Percentiles rank a stretch among this genome's conserved stretches.
Conservation (phyloP, 35 echinoderm and acorn worm genomes). For the Ophiothrix spiculata region DNA sequence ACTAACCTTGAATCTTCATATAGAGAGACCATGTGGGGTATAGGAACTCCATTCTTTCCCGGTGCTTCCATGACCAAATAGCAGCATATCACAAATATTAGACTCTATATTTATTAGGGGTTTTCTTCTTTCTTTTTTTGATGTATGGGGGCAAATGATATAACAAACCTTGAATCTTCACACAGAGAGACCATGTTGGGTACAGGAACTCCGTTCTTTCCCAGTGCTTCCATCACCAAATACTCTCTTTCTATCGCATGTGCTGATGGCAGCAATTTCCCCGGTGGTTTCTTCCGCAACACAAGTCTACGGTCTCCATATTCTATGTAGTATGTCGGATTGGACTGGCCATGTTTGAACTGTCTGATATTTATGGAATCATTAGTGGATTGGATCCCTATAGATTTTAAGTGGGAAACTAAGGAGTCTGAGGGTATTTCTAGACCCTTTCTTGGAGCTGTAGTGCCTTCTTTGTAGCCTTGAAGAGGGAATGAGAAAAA, state of each 20-base stretch:
- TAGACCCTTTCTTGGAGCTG: slow-evolving; percentile 75
- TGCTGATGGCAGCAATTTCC: slow-evolving; percentile 91
- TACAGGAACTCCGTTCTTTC: slow-evolving; percentile 74
- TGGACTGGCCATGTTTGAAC: slow-evolving; percentile 96
- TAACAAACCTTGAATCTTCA: slow-evolving; percentile 71
- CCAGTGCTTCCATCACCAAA: slow-evolving; percentile 83
- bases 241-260: slow-evolving; percentile 92
- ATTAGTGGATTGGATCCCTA: slow-evolving; percentile 3
- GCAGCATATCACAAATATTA: too few species aligned
- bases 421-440: slow-evolving; percentile 54
- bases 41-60: slow-evolving; percentile 71
- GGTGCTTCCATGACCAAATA: slow-evolving; percentile 88
- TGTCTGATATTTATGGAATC: slow-evolving; percentile 52
- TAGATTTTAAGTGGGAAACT: slow-evolving; percentile 43
- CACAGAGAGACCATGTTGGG: slow-evolving; percentile 77
- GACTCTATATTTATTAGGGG: too few species aligned
- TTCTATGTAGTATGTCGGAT: slow-evolving; percentile 87
- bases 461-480: slow-evolving; percentile 66
- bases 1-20: slow-evolving; percentile 80
- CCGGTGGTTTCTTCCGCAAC: slow-evolving; percentile 95
- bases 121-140: too few species aligned
- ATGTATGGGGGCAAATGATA: too few species aligned
- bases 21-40: slow-evolving; percentile 73
- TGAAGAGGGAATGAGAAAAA: slow-evolving; percentile 48
- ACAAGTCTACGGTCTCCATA: slow-evolving; percentile 75